Evolutionary conservation across 1,140 invertebrate species (phyloP).

Genomic region (Panagrolaimus sp.): DNA sequence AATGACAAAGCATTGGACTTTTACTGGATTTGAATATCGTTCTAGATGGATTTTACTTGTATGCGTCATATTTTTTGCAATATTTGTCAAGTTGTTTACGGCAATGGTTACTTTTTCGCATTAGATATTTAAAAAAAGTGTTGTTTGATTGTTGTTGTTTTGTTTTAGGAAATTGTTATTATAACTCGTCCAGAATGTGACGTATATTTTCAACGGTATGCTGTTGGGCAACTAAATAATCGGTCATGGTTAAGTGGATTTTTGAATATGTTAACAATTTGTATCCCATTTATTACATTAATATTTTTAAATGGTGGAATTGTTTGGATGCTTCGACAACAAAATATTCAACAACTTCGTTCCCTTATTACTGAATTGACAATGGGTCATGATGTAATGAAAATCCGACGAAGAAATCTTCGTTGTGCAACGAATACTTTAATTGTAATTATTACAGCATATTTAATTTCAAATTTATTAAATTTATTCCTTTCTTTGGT

Average conservation of each 20-base stretch:
- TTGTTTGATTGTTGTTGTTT: not conserved
- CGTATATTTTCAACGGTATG: slow-evolving; percentile 28
- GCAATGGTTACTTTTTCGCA: slow-evolving; percentile 20
- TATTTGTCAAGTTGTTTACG: slow-evolving; percentile 48
- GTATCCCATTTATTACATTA: slow-evolving; percentile 49
- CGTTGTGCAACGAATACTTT: slow-evolving; percentile 50
- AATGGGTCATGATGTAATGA: slow-evolving; percentile 50
- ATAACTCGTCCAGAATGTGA: slow-evolving; percentile 23
- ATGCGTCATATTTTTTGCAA: slow-evolving; percentile 28
- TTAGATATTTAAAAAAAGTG: not conserved
- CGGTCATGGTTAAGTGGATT: slow-evolving; percentile 34
- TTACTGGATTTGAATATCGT: slow-evolving; percentile 49
- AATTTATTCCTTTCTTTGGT: slow-evolving; percentile 48
- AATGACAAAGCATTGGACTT: slow-evolving; percentile 56
- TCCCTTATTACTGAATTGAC: slow-evolving; percentile 53
- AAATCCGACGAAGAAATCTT: slow-evolving; percentile 47
- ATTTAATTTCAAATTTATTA: slow-evolving; percentile 50
- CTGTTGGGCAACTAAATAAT: slow-evolving; percentile 19
- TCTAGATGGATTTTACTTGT: slow-evolving; percentile 50
- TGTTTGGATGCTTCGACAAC: slow-evolving; percentile 49
- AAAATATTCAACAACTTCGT: slow-evolving; percentile 55
- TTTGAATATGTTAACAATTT: slow-evolving; percentile 45
- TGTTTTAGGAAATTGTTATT: slow-evolving; percentile 37
- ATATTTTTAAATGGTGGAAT: slow-evolving; percentile 57
- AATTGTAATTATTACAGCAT: slow-evolving; percentile 51